These are phyloP conservation scores for Doris montereyensis DNA, from an alignment of 2,888 invertebrate species.

Conservation along the genomic window DNA sequence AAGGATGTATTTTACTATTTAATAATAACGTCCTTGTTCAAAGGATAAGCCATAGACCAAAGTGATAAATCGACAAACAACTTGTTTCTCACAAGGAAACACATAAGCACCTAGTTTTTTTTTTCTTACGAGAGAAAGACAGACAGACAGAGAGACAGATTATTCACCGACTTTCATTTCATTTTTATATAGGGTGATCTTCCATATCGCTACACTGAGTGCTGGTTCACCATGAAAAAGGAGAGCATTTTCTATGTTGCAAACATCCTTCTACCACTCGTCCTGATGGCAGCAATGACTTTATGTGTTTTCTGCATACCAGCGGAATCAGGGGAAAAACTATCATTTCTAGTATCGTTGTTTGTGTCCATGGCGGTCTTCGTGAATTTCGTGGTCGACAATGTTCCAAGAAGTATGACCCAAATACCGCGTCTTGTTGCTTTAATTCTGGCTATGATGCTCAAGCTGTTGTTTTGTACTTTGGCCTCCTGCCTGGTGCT, in stretches of 20 bases:
- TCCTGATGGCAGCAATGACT: conserved; percentile 22
- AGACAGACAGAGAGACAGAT: too few relatives aligned
- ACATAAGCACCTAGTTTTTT: too few relatives aligned
- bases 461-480: not conserved
- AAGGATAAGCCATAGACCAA: too few relatives aligned
- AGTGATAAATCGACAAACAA: too few relatives aligned
- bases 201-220: conserved; percentile 20
- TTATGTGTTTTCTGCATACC: conserved; percentile 32
- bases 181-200: not conserved
- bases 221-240: conserved; percentile 18
- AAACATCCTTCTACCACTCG: conserved; percentile 21
- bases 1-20: too few relatives aligned
- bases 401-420: conserved; percentile 13
- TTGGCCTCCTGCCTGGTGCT: not conserved
- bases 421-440: not conserved
- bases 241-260: conserved; percentile 31
- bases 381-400: not conserved
- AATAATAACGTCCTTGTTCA: too few relatives aligned
- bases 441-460: not conserved
- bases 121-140: too few relatives aligned
- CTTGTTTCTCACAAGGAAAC: too few relatives aligned
- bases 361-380: conserved; percentile 5
- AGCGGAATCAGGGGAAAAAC: conserved; percentile 34
- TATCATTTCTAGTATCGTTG: conserved; percentile 11
- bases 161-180: not conserved